Conservation (phyloP, 1,140 invertebrate genomes). For the Drosophila mayri region DNA sequence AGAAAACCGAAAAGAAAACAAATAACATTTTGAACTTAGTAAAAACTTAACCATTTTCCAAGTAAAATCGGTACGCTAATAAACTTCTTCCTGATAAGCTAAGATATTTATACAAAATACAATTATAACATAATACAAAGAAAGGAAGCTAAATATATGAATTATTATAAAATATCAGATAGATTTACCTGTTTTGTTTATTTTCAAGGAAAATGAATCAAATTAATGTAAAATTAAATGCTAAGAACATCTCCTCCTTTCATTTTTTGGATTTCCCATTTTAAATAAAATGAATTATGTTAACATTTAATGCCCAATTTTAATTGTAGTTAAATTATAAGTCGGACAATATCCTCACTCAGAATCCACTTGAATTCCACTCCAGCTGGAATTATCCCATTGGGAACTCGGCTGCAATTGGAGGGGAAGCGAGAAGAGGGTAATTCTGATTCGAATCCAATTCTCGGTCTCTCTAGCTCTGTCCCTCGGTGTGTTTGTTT, state of each 20-base stretch:
- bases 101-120: constrained; percentile 28
- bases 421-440: constrained; percentile 17
- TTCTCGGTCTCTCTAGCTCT: background rate
- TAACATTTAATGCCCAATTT: background rate
- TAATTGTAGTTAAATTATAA: background rate
- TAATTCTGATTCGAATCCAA: constrained; percentile 7
- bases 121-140: background rate
- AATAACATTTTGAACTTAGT: constrained; percentile 32
- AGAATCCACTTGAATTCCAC: constrained; percentile 11
- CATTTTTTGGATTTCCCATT: constrained; percentile 5
- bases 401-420: constrained; percentile 10
- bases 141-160: background rate
- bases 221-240: constrained; percentile 10
- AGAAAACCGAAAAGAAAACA: constrained; percentile 1
- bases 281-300: constrained; percentile 14
- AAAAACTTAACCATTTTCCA: constrained; percentile 26
- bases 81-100: constrained; percentile 44
- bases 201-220: constrained; percentile 9
- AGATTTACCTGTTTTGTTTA: constrained; percentile 1
- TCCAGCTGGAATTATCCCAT: constrained; percentile 9
- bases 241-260: constrained; percentile 13
- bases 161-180: constrained; percentile 14
- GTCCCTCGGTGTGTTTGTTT: constrained; percentile 41
- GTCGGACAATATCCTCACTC: background rate
- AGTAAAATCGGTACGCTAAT: constrained; percentile 21